phyloP scores from a whole-genome alignment of 2,113 vertebrate species.

The Panurus biarmicus region DNA sequence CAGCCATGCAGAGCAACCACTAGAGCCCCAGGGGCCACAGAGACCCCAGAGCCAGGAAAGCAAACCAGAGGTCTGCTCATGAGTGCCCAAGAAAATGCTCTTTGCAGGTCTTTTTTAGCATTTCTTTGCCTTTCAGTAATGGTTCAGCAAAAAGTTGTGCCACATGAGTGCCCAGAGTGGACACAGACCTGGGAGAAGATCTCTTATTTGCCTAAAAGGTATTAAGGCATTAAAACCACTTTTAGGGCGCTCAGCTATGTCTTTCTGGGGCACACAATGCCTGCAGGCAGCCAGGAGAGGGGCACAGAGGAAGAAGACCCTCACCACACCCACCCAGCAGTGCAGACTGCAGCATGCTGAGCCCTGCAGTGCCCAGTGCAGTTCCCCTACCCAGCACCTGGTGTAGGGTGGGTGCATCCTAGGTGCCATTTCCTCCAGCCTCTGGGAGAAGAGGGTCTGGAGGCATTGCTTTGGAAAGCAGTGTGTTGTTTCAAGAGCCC shows the following conservation, averaged over 20 bases:
- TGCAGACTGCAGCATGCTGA: neutral
- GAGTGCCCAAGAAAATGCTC: neutral
- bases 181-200: neutral
- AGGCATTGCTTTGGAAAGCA: neutral
- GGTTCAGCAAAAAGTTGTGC: neutral
- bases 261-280: neutral
- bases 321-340: neutral
- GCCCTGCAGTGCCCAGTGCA: neutral
- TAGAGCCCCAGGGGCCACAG: neutral
- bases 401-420: neutral
- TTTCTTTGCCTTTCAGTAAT: neutral
- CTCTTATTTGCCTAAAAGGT: neutral
- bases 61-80: accelerated
- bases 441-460: neutral
- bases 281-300: neutral
- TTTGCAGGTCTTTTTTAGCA: neutral
- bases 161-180: neutral
- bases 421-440: neutral
- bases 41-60: neutral
- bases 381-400: neutral
- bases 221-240: neutral
- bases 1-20: neutral
- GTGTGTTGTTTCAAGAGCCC: accelerated
- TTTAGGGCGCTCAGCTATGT: neutral
- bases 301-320: neutral